These are phyloP conservation scores for Perccottus glenii DNA, from an alignment of 2,113 vertebrate genomes.

Conservation along the genomic window DNA sequence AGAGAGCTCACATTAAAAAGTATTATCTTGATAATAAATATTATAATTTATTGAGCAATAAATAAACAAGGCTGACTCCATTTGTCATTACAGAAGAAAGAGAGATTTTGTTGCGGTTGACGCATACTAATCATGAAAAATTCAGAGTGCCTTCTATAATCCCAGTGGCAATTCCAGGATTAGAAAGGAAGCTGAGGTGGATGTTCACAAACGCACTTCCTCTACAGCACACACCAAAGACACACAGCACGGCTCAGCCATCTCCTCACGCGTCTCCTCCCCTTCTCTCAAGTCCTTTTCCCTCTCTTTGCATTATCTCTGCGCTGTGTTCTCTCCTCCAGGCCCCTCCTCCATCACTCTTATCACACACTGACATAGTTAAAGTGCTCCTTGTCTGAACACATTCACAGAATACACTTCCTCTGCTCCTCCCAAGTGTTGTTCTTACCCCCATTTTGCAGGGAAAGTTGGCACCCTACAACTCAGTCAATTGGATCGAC, in stretches of 20 bases:
- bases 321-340: slow-evolving; percentile 24
- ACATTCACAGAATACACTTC: slow-evolving; percentile 15
- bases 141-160: slow-evolving; percentile 62
- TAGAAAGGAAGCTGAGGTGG: slow-evolving; percentile 43
- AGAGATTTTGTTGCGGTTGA: slow-evolving; percentile 23
- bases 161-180: slow-evolving; percentile 48
- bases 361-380: slow-evolving; percentile 38
- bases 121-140: slow-evolving; percentile 61
- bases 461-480: slow-evolving; percentile 32
- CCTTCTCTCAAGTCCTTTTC: slow-evolving; percentile 20
- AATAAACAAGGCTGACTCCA: slow-evolving; percentile 18
- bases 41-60: slow-evolving; percentile 1
- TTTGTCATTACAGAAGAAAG: slow-evolving; percentile 10
- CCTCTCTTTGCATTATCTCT: slow-evolving; percentile 17
- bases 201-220: slow-evolving; percentile 22
- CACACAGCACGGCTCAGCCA: slow-evolving; percentile 26
- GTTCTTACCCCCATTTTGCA: slow-evolving; percentile 38
- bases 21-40: background rate
- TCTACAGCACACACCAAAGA: slow-evolving; percentile 25
- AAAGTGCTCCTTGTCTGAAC: slow-evolving; percentile 17
- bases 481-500: slow-evolving; percentile 36
- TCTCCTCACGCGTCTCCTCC: slow-evolving; percentile 32
- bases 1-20: background rate
- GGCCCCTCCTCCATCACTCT: slow-evolving; percentile 13
- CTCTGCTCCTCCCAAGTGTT: slow-evolving; percentile 35